phyloP scores from a whole-genome alignment of 1,140 invertebrate genomes.

The Aethina tumida region DNA sequence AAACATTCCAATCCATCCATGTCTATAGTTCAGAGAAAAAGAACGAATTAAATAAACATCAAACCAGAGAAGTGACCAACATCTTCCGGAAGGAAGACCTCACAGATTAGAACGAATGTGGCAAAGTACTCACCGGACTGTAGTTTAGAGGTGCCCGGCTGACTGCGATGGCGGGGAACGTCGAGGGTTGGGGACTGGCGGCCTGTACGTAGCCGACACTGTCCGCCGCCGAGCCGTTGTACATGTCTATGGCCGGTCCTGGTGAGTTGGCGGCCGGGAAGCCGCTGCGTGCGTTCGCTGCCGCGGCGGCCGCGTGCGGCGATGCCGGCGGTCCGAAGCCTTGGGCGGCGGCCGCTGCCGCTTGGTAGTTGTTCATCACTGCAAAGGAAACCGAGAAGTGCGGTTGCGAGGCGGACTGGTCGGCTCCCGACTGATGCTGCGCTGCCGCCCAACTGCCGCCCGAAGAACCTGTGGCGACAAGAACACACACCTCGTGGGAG shows the following conservation, averaged over 20 bases:
- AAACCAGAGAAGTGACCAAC: neutral
- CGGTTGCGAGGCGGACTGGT: slow-evolving; percentile 24
- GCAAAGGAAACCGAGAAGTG: slow-evolving; percentile 38
- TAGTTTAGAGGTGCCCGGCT: slow-evolving; percentile 81
- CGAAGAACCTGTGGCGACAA: slow-evolving; percentile 27
- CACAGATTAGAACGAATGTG: slow-evolving; percentile 6
- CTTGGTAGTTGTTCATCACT: slow-evolving; percentile 94
- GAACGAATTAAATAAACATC: neutral
- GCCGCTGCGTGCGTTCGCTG: slow-evolving; percentile 52
- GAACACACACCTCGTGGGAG: slow-evolving; percentile 27
- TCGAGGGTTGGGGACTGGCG: slow-evolving; percentile 82
- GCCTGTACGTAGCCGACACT: slow-evolving; percentile 86
- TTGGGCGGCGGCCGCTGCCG: slow-evolving; percentile 57
- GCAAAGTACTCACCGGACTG: slow-evolving; percentile 70
- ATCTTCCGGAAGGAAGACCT: slow-evolving; percentile 4
- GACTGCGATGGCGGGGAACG: slow-evolving; percentile 81
- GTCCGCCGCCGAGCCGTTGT: slow-evolving; percentile 66
- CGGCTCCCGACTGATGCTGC: slow-evolving; percentile 28
- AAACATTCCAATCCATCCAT: slow-evolving; percentile 12
- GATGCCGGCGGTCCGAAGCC: slow-evolving; percentile 59
- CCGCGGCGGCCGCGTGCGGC: slow-evolving; percentile 47
- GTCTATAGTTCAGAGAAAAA: neutral
- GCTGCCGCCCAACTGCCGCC: slow-evolving; percentile 27
- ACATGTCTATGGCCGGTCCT: slow-evolving; percentile 78
- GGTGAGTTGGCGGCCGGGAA: slow-evolving; percentile 84